Base-by-base conservation (phyloP, 2,888 invertebrate genomes). In the Embidobia sp. region DNA sequence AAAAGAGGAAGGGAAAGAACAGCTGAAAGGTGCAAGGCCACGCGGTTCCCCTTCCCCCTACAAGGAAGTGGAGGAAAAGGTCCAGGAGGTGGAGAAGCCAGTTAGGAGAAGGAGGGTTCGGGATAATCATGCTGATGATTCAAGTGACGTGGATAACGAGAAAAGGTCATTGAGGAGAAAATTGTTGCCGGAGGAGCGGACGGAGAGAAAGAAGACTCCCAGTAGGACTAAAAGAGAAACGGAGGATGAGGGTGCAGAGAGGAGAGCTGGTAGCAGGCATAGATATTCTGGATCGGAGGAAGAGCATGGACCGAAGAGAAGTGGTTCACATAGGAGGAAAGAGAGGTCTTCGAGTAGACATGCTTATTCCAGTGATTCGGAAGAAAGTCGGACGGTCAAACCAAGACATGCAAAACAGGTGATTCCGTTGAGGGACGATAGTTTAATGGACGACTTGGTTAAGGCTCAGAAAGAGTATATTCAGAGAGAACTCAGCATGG, bases 361-460 rank as follows among this genome's bases (percentile, higher is more conserved):
- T 31, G 18, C 19, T 0, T 75, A 75, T 29, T 70, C 74, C 3
- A 78, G 74, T 27, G 78, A 78, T 4, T 59, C 59, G 1, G 78
- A 78, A n/a, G 78, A 75, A 16, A 19, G 11, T 22, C 44, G 40
- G 8, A 8, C 73, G 53, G 26, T 15, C 11, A 63, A 37, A 22
- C 3, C 80, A 64, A 57, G 49, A 11, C 35, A 63, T 3, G 64
- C 83, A 51, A 89, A 89, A 22, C 86, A 88, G 37, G 87, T 89
- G 15, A 89, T 89, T 18, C 88, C 87, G 0, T 57, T 89, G 35
- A 86, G 29, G 18, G 70, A 83, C 19, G 77, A 79, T 8, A 63
- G 76, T 31, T 61, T 83, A 13, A 64, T 78, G 15, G 77, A 79
- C 3, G 80, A 83, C 15, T 46, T 81, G 2, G 73, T 55, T 1